Evolutionary conservation across 92 coral and sea anemone species (phyloP).

Genomic region (Actinernus sp.): DNA sequence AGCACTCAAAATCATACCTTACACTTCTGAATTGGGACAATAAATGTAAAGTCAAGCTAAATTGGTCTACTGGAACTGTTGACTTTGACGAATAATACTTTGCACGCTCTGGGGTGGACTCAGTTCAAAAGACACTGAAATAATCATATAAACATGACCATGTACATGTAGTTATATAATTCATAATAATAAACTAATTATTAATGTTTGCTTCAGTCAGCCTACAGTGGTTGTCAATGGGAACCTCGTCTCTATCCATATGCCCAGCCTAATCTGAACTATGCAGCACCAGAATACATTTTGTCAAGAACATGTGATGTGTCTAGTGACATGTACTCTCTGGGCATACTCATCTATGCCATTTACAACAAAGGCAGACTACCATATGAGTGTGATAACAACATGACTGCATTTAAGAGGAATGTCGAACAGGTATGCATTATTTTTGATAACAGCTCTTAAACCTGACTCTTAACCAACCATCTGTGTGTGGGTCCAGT

Average conservation of each 20-base stretch:
- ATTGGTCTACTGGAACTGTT: no score
- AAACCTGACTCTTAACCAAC: no score
- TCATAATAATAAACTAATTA: not conserved
- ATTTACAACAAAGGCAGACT: slow-evolving; percentile 89
- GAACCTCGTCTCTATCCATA: slow-evolving; percentile 92
- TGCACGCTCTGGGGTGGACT: no score
- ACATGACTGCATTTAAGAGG: slow-evolving; percentile 87
- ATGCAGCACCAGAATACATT: slow-evolving; percentile 94
- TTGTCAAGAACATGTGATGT: slow-evolving; percentile 90
- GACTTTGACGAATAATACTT: no score
- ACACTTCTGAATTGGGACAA: no score
- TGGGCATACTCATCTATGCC: slow-evolving; percentile 90
- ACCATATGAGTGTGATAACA: slow-evolving; percentile 84
- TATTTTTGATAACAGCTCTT: no score
- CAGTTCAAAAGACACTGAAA: no score
- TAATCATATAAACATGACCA: no score
- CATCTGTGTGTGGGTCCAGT: no score
- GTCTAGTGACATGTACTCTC: slow-evolving; percentile 92
- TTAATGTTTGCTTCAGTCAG: slow-evolving; percentile 45
- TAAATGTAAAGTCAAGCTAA: no score
- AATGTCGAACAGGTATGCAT: slow-evolving; percentile 90
- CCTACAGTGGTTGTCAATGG: slow-evolving; percentile 93
- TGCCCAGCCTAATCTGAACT: slow-evolving; percentile 91
- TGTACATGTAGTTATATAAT: not conserved
- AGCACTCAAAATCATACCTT: no score